Evolutionary conservation across 1,140 invertebrate species (phyloP).

Genomic region (Steinernema khuongi): DNA sequence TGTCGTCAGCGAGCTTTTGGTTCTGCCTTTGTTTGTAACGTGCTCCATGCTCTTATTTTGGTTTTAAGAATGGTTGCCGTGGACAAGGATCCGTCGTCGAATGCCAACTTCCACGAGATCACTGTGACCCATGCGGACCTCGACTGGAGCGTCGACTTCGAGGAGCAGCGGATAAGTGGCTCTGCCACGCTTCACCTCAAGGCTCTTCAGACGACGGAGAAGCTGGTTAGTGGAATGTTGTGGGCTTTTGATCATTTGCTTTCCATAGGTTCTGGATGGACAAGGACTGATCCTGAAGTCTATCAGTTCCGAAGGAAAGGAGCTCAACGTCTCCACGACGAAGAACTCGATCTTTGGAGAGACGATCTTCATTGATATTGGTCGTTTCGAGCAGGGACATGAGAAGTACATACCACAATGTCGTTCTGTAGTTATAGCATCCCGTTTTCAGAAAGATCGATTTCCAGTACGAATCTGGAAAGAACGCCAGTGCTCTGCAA

Average conservation of each 20-base stretch:
- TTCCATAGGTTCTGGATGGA: not conserved
- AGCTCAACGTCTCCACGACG: constrained; percentile 36
- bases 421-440: not conserved
- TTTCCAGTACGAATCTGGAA: not conserved
- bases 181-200: constrained; percentile 58
- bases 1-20: not conserved
- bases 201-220: not conserved
- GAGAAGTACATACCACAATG: constrained; percentile 31
- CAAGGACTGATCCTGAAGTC: not conserved
- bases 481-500: constrained; percentile 72
- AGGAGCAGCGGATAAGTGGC: constrained; percentile 60
- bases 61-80: not conserved
- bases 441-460: not conserved
- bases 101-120: constrained; percentile 64
- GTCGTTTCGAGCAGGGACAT: constrained; percentile 70
- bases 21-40: not conserved
- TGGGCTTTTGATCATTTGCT: not conserved
- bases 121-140: constrained; percentile 66
- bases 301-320: not conserved
- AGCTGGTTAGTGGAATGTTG: not conserved
- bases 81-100: not conserved
- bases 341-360: constrained; percentile 7
- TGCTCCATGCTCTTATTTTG: not conserved
- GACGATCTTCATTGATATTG: constrained; percentile 62
- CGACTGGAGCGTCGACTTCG: constrained; percentile 66